Evolutionary conservation across 2,113 vertebrate species (phyloP), one percentile per base, ranked within the genome.

Genomic region (Callocephalon fimbriatum): DNA sequence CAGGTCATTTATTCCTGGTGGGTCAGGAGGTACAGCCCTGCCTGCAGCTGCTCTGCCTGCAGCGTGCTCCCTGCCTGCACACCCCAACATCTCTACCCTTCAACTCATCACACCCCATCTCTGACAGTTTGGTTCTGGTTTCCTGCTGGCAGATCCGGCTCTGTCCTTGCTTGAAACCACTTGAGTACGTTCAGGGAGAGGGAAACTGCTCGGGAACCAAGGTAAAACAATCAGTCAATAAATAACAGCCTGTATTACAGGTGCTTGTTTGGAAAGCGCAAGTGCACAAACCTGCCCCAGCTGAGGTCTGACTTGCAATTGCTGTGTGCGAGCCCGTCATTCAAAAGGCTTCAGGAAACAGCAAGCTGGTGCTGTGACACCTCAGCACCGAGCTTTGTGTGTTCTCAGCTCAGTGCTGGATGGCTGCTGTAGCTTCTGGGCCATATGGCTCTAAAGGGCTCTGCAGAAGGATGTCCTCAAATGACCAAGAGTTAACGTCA

Each of bases 251-350:
- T 5, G 14, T 6, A 4, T 40, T 11, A 51, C 44, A 44, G 1
- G 6, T 0, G 4, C 9, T 26, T 20, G 35, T 59, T 68, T 25
- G 2, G n/a, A 32, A 63, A 82, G 45, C 1, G 2, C 3, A 2
- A 22, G 15, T 3, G 5, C 1, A 3, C 32, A 10, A 59, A 29
- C 25, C 47, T 2, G 8, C 32, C 32, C 42, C 29, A 3, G 2
- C 27, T 4, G 3, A 42, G 54, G 58, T 25, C 54, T 0, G 3
- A 5, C 2, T 18, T 37, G 38, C 53, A 40, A 6, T 32, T 1
- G 0, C 70, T 8, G 1, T 0, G 0, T 53, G 47, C 3, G 3
- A 91, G 63, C 27, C 76, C 10, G 0, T 2, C 21, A 15, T 16
- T 38, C 0, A 1, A 20, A 59, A 77, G 16, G 59, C 79, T 72